phyloP scores from a whole-genome alignment of 2,888 invertebrate genomes.

The Notocelia uddmanniana region DNA sequence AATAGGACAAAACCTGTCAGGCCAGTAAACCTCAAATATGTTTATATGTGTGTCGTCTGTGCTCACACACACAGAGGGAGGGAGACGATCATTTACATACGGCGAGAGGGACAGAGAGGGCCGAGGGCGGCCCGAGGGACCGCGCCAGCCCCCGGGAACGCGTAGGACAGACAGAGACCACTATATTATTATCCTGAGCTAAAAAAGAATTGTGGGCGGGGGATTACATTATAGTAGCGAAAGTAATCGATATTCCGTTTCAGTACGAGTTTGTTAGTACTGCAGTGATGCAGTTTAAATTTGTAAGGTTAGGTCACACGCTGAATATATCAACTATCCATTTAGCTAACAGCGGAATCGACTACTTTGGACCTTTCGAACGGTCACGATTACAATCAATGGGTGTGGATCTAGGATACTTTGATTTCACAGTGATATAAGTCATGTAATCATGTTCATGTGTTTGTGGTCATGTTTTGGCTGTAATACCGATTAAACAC shows the following conservation, averaged over 20 bases:
- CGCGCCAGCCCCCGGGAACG: slow-evolving; percentile 63
- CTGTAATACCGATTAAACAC: too few relatives aligned
- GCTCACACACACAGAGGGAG: slow-evolving; percentile 72
- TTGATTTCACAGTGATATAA: too few relatives aligned
- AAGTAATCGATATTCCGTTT: slow-evolving; percentile 87
- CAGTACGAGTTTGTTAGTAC: slow-evolving; percentile 84
- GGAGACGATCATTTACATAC: slow-evolving; percentile 86
- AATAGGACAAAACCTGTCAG: slow-evolving; percentile 83
- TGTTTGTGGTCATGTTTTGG: too few relatives aligned
- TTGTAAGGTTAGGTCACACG: slow-evolving; percentile 75
- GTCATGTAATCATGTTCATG: too few relatives aligned
- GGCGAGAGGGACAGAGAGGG: slow-evolving; percentile 62
- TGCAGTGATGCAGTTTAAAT: slow-evolving; percentile 83
- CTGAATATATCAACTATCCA: neutral
- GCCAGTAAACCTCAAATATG: slow-evolving; percentile 80
- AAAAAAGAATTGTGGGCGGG: slow-evolving; percentile 86
- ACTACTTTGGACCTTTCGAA: neutral
- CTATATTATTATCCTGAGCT: slow-evolving; percentile 80
- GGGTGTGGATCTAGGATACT: too few relatives aligned
- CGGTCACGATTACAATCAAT: neutral
- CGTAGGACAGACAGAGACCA: slow-evolving; percentile 76
- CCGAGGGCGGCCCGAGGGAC: slow-evolving; percentile 64
- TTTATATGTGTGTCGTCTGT: slow-evolving; percentile 61
- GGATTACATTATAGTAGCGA: slow-evolving; percentile 87
- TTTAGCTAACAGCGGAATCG: neutral